These are phyloP conservation scores for Lordiphosa mommai DNA, from an alignment of 1,140 invertebrate species.

Conservation along the genomic window DNA sequence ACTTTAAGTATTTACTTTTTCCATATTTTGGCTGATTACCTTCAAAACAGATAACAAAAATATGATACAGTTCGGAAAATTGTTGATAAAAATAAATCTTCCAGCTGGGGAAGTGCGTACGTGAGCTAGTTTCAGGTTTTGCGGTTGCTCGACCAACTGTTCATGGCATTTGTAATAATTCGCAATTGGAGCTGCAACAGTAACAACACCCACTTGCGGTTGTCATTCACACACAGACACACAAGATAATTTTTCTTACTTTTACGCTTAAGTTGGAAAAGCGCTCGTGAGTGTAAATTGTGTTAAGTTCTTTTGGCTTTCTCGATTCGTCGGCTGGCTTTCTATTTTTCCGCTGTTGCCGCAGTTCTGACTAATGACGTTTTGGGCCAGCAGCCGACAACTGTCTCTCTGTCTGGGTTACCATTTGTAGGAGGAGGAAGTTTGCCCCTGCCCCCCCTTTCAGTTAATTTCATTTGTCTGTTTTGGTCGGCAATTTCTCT, in stretches of 20 bases:
- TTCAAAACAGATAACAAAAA: too few relatives aligned
- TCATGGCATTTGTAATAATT: constrained; percentile 46
- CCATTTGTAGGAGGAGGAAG: constrained; percentile 36
- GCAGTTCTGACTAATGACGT: constrained; percentile 61
- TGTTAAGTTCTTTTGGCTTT: constrained; percentile 75
- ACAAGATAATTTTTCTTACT: constrained; percentile 48
- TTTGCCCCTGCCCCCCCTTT: constrained; percentile 12
- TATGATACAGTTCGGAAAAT: too few relatives aligned
- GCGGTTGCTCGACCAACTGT: constrained; percentile 40
- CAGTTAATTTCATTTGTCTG: constrained; percentile 17
- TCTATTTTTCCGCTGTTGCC: constrained; percentile 57
- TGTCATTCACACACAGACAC: constrained; percentile 39
- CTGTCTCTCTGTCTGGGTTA: constrained; percentile 14
- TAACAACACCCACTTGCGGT: constrained; percentile 63
- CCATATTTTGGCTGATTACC: too few relatives aligned
- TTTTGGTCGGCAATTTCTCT: constrained; percentile 46
- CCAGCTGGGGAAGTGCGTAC: constrained; percentile 32
- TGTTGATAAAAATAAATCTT: not conserved
- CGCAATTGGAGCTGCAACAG: constrained; percentile 66
- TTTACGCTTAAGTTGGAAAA: constrained; percentile 67
- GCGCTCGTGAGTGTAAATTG: constrained; percentile 72
- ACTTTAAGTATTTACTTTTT: too few relatives aligned
- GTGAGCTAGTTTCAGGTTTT: constrained; percentile 49
- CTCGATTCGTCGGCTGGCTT: constrained; percentile 47
- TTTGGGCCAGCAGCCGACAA: constrained; percentile 44